Evolutionary conservation across 1,140 invertebrate genomes (phyloP).

Genomic region (Reticulitermes speratus): DNA sequence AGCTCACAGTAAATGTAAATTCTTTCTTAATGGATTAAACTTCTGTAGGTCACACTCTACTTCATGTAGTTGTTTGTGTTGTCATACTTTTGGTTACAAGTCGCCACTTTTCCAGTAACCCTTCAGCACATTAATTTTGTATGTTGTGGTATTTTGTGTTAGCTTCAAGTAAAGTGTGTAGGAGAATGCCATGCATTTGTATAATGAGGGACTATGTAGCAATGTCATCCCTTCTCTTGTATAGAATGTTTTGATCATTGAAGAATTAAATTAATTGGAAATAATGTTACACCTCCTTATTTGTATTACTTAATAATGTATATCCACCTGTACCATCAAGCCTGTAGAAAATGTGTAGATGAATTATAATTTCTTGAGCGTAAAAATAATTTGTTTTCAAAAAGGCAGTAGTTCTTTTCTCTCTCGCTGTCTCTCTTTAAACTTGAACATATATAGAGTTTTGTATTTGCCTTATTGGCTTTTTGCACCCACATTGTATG

Average conservation of each 20-base stretch:
- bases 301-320: constrained; percentile 27
- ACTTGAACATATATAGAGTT: constrained; percentile 28
- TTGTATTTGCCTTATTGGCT: constrained; percentile 33
- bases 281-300: constrained; percentile 23
- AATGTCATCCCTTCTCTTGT: constrained; percentile 28
- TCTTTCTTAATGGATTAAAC: constrained; percentile 29
- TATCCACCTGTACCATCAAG: constrained; percentile 24
- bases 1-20: constrained; percentile 29
- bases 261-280: constrained; percentile 32
- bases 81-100: constrained; percentile 24
- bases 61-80: constrained; percentile 31
- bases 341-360: constrained; percentile 8
- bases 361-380: constrained; percentile 6
- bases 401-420: constrained; percentile 3
- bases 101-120: constrained; percentile 14
- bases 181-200: constrained; percentile 33
- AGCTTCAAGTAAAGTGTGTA: constrained; percentile 33
- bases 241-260: constrained; percentile 34
- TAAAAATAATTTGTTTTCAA: neutral
- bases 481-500: constrained; percentile 32
- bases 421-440: constrained; percentile 21
- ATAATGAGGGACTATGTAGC: constrained; percentile 31
- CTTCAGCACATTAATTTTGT: constrained; percentile 28
- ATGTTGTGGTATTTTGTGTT: constrained; percentile 32
- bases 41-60: constrained; percentile 27